These are phyloP conservation scores for Peromyscus polionotus DNA, from an alignment of 2,113 vertebrate genomes.

Conservation along the genomic window DNA sequence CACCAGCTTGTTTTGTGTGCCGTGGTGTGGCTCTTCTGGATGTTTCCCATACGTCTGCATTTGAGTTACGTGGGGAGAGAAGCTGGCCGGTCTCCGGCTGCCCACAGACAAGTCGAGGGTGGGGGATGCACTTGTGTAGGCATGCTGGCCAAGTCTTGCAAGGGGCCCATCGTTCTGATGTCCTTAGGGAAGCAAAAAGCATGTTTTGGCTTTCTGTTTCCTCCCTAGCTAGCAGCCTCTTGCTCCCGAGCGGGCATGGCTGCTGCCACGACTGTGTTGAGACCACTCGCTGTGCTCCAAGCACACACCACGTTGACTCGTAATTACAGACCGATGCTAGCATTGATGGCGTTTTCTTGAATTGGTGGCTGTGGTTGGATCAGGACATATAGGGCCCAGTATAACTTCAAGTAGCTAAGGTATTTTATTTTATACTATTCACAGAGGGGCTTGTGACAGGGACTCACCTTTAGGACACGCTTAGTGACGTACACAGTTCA, in stretches of 20 bases:
- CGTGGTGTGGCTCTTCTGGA: constrained; percentile 59
- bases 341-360: background rate
- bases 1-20: constrained; percentile 80
- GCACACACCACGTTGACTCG: background rate
- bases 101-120: constrained; percentile 81
- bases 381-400: background rate
- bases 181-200: background rate
- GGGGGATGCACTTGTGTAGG: constrained; percentile 67
- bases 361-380: background rate
- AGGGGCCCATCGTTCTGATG: background rate
- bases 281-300: too few relatives aligned
- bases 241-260: background rate
- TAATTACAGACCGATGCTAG: background rate
- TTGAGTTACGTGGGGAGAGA: constrained; percentile 64
- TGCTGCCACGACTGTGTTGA: background rate
- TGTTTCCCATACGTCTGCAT: constrained; percentile 62
- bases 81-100: constrained; percentile 71
- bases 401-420: background rate
- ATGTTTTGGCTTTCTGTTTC: too few relatives aligned
- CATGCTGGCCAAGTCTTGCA: background rate
- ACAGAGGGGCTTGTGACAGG: background rate
- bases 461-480: background rate
- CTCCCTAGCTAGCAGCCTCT: background rate
- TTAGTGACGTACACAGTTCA: background rate
- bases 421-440: background rate